phyloP scores from a whole-genome alignment of 2,888 invertebrate genomes.

The Horisme vitalbata region DNA sequence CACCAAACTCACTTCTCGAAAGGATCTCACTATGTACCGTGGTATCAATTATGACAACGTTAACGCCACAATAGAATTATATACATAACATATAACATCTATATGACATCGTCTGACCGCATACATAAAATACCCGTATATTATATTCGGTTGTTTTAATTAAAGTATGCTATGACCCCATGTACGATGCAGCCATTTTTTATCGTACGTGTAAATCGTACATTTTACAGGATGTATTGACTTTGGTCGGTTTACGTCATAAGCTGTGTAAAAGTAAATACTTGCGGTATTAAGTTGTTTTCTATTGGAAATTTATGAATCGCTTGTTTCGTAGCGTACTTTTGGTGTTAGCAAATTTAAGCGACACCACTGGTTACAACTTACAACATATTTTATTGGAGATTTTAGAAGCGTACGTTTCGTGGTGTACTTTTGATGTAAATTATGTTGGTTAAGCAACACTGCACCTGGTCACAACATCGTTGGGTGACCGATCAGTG shows the following conservation, averaged over 20 bases:
- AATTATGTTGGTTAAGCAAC: too few species aligned
- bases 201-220: slow-evolving; percentile 52
- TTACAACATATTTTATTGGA: too few species aligned
- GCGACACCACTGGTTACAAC: too few species aligned
- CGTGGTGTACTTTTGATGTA: too few species aligned
- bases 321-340: not conserved
- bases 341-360: not conserved
- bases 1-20: slow-evolving; percentile 1
- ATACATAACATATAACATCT: slow-evolving; percentile 28
- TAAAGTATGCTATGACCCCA: slow-evolving; percentile 54
- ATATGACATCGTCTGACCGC: slow-evolving; percentile 36
- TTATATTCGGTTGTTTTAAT: slow-evolving; percentile 70
- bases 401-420: too few species aligned
- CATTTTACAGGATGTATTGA: slow-evolving; percentile 27
- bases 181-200: slow-evolving; percentile 50
- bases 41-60: slow-evolving; percentile 15
- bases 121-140: slow-evolving; percentile 52
- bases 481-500: too few species aligned
- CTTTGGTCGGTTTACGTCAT: slow-evolving; percentile 13
- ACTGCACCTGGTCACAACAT: too few species aligned
- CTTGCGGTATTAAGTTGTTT: not conserved
- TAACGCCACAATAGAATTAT: too few species aligned
- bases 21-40: not conserved
- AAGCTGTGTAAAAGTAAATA: not conserved
- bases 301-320: not conserved